phyloP scores from a whole-genome alignment of 64 coral and sea anemone species.

The Astreopora myriophthalma region DNA sequence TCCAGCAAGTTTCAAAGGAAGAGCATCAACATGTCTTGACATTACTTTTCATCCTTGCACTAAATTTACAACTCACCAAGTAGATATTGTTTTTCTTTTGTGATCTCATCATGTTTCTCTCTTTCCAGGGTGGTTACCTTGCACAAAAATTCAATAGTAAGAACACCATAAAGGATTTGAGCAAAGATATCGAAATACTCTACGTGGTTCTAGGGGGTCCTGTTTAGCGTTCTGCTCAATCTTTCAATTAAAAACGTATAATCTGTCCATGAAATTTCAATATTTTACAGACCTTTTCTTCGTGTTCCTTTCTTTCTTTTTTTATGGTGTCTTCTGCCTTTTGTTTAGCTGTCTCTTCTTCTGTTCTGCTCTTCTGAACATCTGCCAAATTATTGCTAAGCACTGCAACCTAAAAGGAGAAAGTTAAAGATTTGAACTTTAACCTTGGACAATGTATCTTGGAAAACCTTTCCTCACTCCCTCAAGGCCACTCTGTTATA shows the following conservation, averaged over 20 bases:
- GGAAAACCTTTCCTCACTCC: too few species aligned
- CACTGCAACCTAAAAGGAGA: slow-evolving; percentile 11
- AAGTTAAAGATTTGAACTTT: neutral
- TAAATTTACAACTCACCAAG: slow-evolving; percentile 8
- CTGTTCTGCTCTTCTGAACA: slow-evolving; percentile 58
- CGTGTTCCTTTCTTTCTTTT: slow-evolving; percentile 54
- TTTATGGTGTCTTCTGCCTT: slow-evolving; percentile 57
- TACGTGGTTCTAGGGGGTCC: too few species aligned
- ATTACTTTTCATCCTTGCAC: too few species aligned
- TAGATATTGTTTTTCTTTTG: slow-evolving; percentile 41
- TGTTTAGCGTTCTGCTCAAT: too few species aligned
- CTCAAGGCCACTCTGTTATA: too few species aligned
- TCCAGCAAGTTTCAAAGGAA: too few species aligned
- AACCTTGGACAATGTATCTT: neutral
- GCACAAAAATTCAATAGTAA: neutral
- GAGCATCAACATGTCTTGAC: too few species aligned
- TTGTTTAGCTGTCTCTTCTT: slow-evolving; percentile 62
- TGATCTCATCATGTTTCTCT: slow-evolving; percentile 24
- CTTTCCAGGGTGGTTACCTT: slow-evolving; percentile 36
- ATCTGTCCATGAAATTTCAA: neutral
- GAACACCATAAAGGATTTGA: neutral
- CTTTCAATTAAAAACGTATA: too few species aligned
- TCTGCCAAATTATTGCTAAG: slow-evolving; percentile 49
- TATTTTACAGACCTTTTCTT: slow-evolving; percentile 32
- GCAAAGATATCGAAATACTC: neutral